These are phyloP conservation scores for Nomada ferruginata DNA, from an alignment of 2,888 invertebrate genomes.

Conservation along the genomic window DNA sequence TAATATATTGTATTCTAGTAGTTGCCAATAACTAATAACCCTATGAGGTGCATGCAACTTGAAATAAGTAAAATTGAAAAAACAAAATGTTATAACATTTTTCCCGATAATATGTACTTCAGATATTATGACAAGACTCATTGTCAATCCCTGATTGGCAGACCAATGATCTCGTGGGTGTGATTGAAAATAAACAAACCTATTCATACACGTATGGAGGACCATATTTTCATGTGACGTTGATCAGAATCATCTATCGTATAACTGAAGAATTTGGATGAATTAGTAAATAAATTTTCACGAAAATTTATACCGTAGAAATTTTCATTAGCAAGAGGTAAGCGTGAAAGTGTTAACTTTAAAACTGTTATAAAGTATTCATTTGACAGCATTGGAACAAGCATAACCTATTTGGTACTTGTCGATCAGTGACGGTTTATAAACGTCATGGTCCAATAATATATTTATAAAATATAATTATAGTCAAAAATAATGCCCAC, in stretches of 20 bases:
- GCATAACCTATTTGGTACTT: slow-evolving; percentile 39
- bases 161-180: slow-evolving; percentile 34
- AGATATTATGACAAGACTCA: too few species aligned
- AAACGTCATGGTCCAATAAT: background rate
- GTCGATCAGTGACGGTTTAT: background rate
- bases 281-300: slow-evolving; percentile 21
- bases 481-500: background rate
- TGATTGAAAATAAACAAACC: slow-evolving; percentile 44
- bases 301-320: background rate
- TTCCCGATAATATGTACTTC: too few species aligned
- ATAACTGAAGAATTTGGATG: slow-evolving; percentile 18
- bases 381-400: slow-evolving; percentile 20
- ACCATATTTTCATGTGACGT: slow-evolving; percentile 31
- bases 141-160: slow-evolving; percentile 15
- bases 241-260: background rate
- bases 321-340: slow-evolving; percentile 22
- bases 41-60: too few species aligned
- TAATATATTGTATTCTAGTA: too few species aligned
- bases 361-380: background rate
- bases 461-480: background rate
- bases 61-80: too few species aligned
- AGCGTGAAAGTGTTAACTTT: background rate
- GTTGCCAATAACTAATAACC: too few species aligned
- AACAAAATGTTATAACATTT: too few species aligned
- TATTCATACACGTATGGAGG: slow-evolving; percentile 17